A percentile compares a stretch with the other conserved stretches of the same genome.
These are phyloP conservation scores for Actias luna DNA, from an alignment of 2,888 invertebrate species.

Conservation along the genomic window DNA sequence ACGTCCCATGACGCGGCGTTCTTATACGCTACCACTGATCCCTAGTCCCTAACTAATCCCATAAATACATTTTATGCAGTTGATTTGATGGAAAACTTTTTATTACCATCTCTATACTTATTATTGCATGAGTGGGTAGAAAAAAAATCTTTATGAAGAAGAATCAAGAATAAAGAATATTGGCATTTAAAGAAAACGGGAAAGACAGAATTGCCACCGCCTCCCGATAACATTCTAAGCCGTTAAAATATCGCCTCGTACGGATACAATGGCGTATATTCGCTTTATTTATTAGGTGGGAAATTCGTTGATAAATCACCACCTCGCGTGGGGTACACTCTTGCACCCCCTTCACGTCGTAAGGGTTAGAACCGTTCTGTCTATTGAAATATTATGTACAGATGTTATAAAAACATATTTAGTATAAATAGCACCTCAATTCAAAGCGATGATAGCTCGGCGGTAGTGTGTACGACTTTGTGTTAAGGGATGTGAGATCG, in stretches of 20 bases:
- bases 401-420: slow-evolving; percentile 28
- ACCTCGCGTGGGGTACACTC: slow-evolving; percentile 39
- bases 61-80: too few species aligned
- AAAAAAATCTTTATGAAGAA: background rate
- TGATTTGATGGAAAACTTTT: too few species aligned
- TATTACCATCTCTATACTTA: too few species aligned
- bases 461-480: too few species aligned
- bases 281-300: slow-evolving; percentile 74
- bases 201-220: slow-evolving; percentile 20
- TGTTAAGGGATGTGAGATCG: too few species aligned
- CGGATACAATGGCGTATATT: slow-evolving; percentile 50
- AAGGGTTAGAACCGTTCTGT: slow-evolving; percentile 46
- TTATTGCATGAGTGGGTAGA: too few species aligned
- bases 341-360: slow-evolving; percentile 36
- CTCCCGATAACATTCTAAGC: slow-evolving; percentile 43
- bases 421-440: too few species aligned
- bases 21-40: too few species aligned
- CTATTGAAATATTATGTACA: slow-evolving; percentile 32
- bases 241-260: slow-evolving; percentile 50
- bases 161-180: background rate
- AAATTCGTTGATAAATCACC: slow-evolving; percentile 71
- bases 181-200: background rate
- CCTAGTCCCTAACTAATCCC: too few species aligned
- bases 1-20: too few species aligned
- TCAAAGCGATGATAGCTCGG: too few species aligned